A percentile compares a stretch with the other conserved stretches of the same genome.
These are phyloP conservation scores for Cryptocephalus moraei DNA, from an alignment of 2,888 invertebrate species.

Conservation along the genomic window DNA sequence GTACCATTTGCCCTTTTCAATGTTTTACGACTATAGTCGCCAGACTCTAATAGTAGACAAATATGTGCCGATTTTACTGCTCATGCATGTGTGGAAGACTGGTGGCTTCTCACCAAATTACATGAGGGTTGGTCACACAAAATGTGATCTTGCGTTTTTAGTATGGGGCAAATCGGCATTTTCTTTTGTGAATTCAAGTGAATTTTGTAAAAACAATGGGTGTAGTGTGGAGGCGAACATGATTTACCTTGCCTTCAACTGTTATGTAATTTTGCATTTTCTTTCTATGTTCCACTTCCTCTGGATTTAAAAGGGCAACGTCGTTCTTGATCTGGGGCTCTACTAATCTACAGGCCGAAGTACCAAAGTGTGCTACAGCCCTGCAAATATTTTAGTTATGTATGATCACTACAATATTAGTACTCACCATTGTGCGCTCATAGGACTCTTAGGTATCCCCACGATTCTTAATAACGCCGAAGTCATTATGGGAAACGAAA, in stretches of 20 bases:
- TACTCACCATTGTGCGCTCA: slow-evolving; percentile 6
- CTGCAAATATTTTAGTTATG: slow-evolving; percentile 11
- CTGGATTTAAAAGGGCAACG: slow-evolving; percentile 40
- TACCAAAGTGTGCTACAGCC: slow-evolving; percentile 21
- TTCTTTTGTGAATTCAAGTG: too few relatives aligned
- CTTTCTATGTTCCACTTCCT: slow-evolving; percentile 41
- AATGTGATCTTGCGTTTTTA: too few relatives aligned
- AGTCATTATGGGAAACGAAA: slow-evolving; percentile 3
- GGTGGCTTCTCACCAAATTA: too few relatives aligned
- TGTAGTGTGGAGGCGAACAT: not conserved
- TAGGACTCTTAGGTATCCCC: slow-evolving; percentile 5
- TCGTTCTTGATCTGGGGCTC: slow-evolving; percentile 40
- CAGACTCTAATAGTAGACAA: too few relatives aligned
- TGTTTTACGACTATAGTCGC: too few relatives aligned
- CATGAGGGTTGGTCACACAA: too few relatives aligned
- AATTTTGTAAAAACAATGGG: not conserved
- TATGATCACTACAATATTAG: not conserved
- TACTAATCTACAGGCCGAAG: slow-evolving; percentile 19
- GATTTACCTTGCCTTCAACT: slow-evolving; percentile 44
- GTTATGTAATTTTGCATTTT: slow-evolving; percentile 45
- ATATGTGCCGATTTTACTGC: too few relatives aligned
- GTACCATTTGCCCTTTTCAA: too few relatives aligned
- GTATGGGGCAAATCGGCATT: too few relatives aligned
- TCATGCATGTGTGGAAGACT: too few relatives aligned
- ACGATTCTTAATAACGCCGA: slow-evolving; percentile 5